phyloP scores from a whole-genome alignment of 2,888 invertebrate genomes.

The Acleris sparsana region DNA sequence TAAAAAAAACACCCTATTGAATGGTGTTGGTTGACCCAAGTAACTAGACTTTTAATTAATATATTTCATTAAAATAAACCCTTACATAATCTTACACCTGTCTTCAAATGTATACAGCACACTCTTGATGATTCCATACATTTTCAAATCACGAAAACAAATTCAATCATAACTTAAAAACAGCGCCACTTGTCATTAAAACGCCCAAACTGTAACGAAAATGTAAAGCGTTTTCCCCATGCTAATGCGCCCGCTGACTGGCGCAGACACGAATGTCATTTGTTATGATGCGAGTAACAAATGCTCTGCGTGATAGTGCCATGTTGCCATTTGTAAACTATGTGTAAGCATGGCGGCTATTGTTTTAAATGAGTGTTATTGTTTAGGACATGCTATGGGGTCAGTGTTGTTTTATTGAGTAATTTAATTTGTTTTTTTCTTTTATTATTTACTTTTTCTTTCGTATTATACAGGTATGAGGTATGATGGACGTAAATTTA shows the following conservation, averaged over 20 bases:
- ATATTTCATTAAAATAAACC: no score
- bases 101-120: no score
- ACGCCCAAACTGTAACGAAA: slow-evolving; percentile 39
- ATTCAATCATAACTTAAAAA: slow-evolving; percentile 6
- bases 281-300: slow-evolving; percentile 60
- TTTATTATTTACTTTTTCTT: no score
- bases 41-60: no score
- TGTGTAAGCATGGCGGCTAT: slow-evolving; percentile 25
- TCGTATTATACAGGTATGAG: no score
- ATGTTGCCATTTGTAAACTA: slow-evolving; percentile 42
- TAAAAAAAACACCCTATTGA: no score
- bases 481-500: no score
- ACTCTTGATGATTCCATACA: no score
- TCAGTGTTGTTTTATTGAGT: slow-evolving; percentile 7
- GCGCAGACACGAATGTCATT: slow-evolving; percentile 59
- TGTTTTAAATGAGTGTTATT: slow-evolving; percentile 26
- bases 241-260: slow-evolving; percentile 50
- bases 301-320: slow-evolving; percentile 45
- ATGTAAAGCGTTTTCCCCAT: slow-evolving; percentile 51
- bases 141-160: not conserved
- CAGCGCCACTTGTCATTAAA: slow-evolving; percentile 7
- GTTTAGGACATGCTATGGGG: slow-evolving; percentile 20
- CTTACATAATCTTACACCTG: no score
- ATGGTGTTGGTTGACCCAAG: no score
- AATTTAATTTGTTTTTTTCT: not conserved